phyloP scores from a whole-genome alignment of 2,797 vertebrate species.

The Pseudotriccus pelzelni region DNA sequence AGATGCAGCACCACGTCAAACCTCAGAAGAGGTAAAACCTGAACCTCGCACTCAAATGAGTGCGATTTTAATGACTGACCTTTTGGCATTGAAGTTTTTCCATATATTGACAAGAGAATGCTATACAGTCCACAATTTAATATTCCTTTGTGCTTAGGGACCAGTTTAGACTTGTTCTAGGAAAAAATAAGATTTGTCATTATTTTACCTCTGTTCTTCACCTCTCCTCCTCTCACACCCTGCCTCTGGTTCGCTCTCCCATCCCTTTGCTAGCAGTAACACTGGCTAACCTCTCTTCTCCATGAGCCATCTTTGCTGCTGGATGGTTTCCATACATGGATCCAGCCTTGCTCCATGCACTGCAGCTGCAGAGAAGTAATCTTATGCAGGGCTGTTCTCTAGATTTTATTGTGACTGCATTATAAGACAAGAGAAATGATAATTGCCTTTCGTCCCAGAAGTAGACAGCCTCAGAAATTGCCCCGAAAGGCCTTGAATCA shows the following conservation, averaged over 20 bases:
- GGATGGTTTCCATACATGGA: accelerated
- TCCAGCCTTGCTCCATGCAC: neutral
- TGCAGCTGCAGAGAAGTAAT: neutral
- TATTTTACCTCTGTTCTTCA: neutral
- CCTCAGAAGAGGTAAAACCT: neutral
- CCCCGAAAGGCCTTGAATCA: constrained; percentile 10
- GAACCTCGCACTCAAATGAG: neutral
- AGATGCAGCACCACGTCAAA: neutral
- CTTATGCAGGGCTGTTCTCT: neutral
- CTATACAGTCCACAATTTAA: neutral
- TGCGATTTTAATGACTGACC: neutral
- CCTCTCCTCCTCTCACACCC: neutral
- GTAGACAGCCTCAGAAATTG: constrained; percentile 6
- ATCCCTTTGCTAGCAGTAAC: neutral
- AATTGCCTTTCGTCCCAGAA: neutral
- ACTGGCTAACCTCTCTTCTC: neutral
- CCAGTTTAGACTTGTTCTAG: neutral
- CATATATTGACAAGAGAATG: neutral
- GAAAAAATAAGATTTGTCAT: neutral
- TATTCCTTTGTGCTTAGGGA: neutral
- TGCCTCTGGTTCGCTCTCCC: neutral
- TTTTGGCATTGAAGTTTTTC: neutral
- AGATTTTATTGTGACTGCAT: neutral
- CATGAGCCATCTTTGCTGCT: neutral
- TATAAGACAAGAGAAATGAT: neutral